Conservation (phyloP, 2,888 invertebrate genomes). For the Anarsia innoxiella region DNA sequence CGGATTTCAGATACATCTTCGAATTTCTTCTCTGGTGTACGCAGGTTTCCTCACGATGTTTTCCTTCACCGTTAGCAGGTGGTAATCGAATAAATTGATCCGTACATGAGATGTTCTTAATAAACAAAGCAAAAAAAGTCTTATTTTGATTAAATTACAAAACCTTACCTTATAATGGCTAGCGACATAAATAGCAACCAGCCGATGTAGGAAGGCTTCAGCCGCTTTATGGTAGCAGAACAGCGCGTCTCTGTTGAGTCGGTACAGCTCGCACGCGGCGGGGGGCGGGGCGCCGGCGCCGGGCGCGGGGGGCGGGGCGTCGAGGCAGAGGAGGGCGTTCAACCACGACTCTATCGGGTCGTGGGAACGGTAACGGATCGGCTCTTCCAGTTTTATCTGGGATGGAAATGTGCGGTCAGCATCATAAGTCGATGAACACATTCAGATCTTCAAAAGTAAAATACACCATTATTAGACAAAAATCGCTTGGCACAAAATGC, state of each 20-base stretch:
- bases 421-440: too few relatives aligned
- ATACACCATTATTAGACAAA: too few relatives aligned
- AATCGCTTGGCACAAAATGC: too few relatives aligned
- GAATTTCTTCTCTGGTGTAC: too few relatives aligned
- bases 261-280: conserved; percentile 89
- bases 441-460: too few relatives aligned
- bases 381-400: conserved; percentile 90
- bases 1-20: neutral
- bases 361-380: conserved; percentile 92
- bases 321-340: conserved; percentile 91
- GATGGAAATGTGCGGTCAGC: too few relatives aligned
- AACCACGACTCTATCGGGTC: conserved; percentile 96
- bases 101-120: too few relatives aligned
- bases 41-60: too few relatives aligned
- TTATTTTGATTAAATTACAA: too few relatives aligned
- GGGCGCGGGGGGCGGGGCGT: conserved; percentile 81
- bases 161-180: conserved; percentile 93
- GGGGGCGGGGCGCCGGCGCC: conserved; percentile 93
- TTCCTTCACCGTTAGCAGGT: too few relatives aligned
- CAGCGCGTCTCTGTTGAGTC: conserved; percentile 90
- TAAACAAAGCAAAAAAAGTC: too few relatives aligned
- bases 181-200: conserved; percentile 96
- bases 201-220: conserved; percentile 91
- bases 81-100: too few relatives aligned
- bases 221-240: conserved; percentile 98